Conservation (phyloP, 1,140 invertebrate species). For the Drosophila watanabei region DNA sequence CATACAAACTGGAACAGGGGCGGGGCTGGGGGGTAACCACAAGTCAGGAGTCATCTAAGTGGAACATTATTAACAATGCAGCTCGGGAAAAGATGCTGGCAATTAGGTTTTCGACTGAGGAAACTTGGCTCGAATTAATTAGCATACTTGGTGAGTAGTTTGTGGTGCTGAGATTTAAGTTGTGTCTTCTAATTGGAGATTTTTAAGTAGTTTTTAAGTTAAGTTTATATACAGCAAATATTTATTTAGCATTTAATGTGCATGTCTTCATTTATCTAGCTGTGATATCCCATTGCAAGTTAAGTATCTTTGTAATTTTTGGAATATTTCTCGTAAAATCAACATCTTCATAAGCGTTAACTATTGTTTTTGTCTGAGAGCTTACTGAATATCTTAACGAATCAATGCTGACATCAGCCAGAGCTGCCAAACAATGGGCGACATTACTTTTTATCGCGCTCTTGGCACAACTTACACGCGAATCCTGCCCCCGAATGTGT, state of each 20-base stretch:
- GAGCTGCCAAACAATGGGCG: constrained; percentile 37
- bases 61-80: constrained; percentile 41
- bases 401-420: constrained; percentile 41
- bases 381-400: constrained; percentile 15
- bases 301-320: background rate
- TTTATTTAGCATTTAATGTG: background rate
- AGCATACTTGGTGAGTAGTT: constrained; percentile 19
- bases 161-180: constrained; percentile 8
- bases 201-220: background rate
- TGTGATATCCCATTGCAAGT: background rate
- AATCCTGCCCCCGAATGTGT: constrained; percentile 2
- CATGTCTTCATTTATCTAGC: background rate
- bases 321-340: background rate
- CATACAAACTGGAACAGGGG: background rate
- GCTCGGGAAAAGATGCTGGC: constrained; percentile 18
- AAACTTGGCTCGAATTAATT: constrained; percentile 47
- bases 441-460: constrained; percentile 39
- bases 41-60: constrained; percentile 24
- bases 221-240: background rate
- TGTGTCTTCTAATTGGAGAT: constrained; percentile 5
- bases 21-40: background rate
- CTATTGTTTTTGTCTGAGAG: constrained; percentile 1
- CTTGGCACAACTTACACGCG: constrained; percentile 15
- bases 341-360: no score
- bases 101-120: constrained; percentile 24